Conservation (phyloP, 2,888 invertebrate genomes). For the Dynastes maya region DNA sequence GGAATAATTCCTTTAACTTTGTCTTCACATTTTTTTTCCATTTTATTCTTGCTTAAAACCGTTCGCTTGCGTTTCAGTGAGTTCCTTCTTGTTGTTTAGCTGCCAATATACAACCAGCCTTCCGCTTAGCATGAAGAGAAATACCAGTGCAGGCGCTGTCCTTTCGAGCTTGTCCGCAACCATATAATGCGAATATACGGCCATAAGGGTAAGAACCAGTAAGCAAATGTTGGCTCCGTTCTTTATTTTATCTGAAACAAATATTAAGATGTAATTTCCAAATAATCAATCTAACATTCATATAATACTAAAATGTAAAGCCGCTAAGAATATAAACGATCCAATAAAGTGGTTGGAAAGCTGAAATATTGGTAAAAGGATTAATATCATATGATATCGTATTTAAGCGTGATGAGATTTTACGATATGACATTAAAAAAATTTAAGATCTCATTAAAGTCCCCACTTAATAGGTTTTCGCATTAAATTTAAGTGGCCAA, state of each 20-base stretch:
- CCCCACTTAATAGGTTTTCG: too few species aligned
- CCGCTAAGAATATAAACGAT: too few species aligned
- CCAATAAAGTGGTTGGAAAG: too few species aligned
- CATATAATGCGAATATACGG: conserved; percentile 94
- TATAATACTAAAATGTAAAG: too few species aligned
- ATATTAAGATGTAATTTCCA: not conserved
- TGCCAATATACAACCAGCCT: conserved; percentile 88
- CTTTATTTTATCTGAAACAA: conserved; percentile 88
- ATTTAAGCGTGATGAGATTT: too few species aligned
- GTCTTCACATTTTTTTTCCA: conserved; percentile 12
- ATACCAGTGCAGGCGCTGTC: conserved; percentile 91
- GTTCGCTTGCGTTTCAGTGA: conserved; percentile 63
- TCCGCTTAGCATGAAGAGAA: conserved; percentile 93
- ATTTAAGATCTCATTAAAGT: too few species aligned
- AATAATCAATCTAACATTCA: too few species aligned
- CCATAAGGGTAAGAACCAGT: conserved; percentile 87
- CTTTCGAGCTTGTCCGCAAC: conserved; percentile 94
- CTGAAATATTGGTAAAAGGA: too few species aligned
- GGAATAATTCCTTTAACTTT: conserved; percentile 29
- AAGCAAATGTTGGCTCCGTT: conserved; percentile 91
- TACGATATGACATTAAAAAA: too few species aligned
- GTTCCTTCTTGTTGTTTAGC: conserved; percentile 71
- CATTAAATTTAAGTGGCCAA: too few species aligned
- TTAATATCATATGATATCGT: too few species aligned
- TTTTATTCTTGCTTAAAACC: conserved; percentile 69